Base-by-base conservation (phyloP, 2,113 vertebrate species). In the Phoenicopterus ruber region DNA sequence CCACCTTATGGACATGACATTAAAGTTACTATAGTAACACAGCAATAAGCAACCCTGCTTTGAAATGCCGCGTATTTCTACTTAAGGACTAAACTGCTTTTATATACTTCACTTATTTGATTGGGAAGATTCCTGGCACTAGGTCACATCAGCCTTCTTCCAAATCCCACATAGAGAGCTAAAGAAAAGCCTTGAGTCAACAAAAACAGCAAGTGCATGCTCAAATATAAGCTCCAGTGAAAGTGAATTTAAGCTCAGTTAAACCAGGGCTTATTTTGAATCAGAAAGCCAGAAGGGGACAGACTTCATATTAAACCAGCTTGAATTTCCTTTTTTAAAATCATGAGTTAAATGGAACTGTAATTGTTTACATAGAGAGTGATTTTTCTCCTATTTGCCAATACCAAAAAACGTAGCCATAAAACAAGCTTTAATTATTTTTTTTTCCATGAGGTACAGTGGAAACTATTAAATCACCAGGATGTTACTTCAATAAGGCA, bases 1-100 rank as follows among this genome's bases (percentile, higher is more conserved):
- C 97, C 97, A 95, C 88, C 97, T 94, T 62, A 96, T 97, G 97
- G 97, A 84, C 42, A 62, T n/a, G 62, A 52, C 50, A 50, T 11
- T 85, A 25, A 85, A 94, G 46, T 32, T 47, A 38, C 16, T 38
- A 12, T 0, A 76, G 49, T 10, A 91, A 38, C 9, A 16, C 1
- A 28, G 50, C 49, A 46, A 80, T 65, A 25, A 91, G 26, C 63
- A 63, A 40, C 21, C n/a, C 72, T 46, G 44, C 73, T 82, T 59
- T 44, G 49, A 82, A 87, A 58, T 9, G 12, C 10, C 7, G 19
- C 47, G 0, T 17, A 28, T 58, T 62, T 61, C 87, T 58, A 52
- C 66, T 93, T 8, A 21, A 69, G 58, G 81, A 36, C 36, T 79
- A 58, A 92, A 71, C 24, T 59, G 67, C 25, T 86, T 90, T 87